A percentile compares a stretch with the other conserved stretches of the same genome.
phyloP scores from a whole-genome alignment of 2,113 vertebrate species.

The Chaetorhynchus papuensis region DNA sequence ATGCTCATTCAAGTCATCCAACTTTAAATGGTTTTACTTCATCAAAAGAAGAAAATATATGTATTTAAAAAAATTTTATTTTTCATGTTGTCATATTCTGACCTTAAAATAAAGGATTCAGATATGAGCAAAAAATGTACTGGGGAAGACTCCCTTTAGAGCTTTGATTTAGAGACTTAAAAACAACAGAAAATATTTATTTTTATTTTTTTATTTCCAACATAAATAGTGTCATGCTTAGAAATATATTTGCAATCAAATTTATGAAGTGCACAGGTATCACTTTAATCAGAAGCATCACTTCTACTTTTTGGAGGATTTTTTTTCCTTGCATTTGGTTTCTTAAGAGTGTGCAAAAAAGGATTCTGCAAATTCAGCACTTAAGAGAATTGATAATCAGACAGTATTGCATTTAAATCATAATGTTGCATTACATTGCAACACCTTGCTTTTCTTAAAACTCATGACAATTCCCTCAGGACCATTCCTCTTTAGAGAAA shows the following conservation, averaged over 20 bases:
- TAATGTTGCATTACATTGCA: conserved; percentile 9
- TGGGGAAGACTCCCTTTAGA: not conserved
- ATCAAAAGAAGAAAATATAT: not conserved
- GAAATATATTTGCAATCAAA: conserved; percentile 64
- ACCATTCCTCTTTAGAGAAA: conserved; percentile 26
- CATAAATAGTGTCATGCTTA: conserved; percentile 48
- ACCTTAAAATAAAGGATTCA: not conserved
- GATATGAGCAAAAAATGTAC: not conserved
- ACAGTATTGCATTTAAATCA: conserved; percentile 47
- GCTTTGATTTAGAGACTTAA: conserved; percentile 53
- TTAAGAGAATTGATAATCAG: conserved; percentile 54
- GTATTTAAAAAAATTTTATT: not conserved
- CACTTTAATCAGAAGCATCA: conserved; percentile 42
- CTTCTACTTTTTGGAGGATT: not conserved
- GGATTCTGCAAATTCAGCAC: conserved; percentile 29
- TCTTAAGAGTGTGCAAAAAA: conserved; percentile 22
- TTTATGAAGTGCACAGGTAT: conserved; percentile 53
- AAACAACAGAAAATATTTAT: conserved; percentile 62
- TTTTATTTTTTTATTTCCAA: not conserved
- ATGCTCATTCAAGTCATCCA: not conserved
- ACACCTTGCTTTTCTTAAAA: conserved; percentile 43
- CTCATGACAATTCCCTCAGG: conserved; percentile 22
- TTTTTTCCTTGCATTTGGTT: not conserved
- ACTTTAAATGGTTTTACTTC: not conserved
- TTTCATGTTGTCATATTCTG: not conserved